Conservation (phyloP, 1,140 invertebrate genomes). For the Copidosoma floridanum region DNA sequence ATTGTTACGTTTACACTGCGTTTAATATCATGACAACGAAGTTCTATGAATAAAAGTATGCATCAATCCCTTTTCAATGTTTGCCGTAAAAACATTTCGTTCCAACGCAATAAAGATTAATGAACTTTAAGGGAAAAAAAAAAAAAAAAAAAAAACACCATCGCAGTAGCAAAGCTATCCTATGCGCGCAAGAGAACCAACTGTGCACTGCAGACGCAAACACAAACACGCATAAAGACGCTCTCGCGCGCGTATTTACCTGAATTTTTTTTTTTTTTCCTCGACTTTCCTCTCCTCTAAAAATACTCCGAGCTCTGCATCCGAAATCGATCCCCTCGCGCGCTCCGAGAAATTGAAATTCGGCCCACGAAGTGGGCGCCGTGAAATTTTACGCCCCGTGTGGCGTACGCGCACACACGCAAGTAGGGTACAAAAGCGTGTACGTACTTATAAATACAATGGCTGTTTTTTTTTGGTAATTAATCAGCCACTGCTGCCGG, state of each 20-base stretch:
- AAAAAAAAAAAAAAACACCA: background rate
- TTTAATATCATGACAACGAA: too few species aligned
- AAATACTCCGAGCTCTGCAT: too few species aligned
- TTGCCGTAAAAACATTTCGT: too few species aligned
- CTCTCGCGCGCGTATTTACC: background rate
- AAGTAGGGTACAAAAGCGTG: too few species aligned
- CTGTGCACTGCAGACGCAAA: background rate
- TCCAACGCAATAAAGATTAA: too few species aligned
- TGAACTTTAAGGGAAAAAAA: background rate
- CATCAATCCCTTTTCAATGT: too few species aligned
- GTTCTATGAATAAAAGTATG: too few species aligned
- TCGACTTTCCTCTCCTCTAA: background rate
- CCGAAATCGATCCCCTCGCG: background rate
- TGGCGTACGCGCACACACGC: background rate
- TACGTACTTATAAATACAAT: too few species aligned
- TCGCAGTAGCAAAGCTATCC: background rate
- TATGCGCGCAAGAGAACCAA: background rate
- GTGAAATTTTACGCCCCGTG: background rate
- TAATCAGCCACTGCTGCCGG: conserved; percentile 16
- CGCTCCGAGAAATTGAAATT: background rate
- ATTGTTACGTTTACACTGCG: too few species aligned
- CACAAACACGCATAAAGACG: background rate
- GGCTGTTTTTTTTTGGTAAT: conserved; percentile 1
- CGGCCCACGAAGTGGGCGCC: background rate
- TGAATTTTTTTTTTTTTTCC: conserved; percentile 6